Evolutionary conservation across 2,888 invertebrate species (phyloP).

Genomic region (Prosapia bicincta): DNA sequence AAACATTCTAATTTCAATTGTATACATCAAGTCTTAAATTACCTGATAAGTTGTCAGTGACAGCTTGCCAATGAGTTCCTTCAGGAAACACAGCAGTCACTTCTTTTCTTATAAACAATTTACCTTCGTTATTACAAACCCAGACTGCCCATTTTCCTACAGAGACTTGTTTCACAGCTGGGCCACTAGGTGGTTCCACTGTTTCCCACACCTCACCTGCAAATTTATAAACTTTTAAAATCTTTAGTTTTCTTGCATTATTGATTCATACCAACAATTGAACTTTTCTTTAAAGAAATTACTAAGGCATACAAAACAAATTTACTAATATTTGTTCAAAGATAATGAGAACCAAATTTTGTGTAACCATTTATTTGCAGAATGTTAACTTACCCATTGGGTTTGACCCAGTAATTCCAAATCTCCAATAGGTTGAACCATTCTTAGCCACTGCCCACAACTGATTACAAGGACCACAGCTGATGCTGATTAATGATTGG

Average conservation of each 20-base stretch:
- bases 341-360: no score
- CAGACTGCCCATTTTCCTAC: constrained; percentile 71
- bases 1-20: no score
- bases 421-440: constrained; percentile 78
- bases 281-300: no score
- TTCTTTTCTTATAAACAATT: constrained; percentile 73
- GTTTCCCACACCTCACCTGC: constrained; percentile 71
- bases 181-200: constrained; percentile 66
- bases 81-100: constrained; percentile 72
- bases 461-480: constrained; percentile 60
- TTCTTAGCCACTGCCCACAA: constrained; percentile 87
- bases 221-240: no score
- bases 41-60: constrained; percentile 43
- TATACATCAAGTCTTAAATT: no score
- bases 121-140: constrained; percentile 72
- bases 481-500: constrained; percentile 72
- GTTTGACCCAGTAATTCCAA: constrained; percentile 66
- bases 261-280: no score
- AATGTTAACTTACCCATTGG: constrained; percentile 51
- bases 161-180: constrained; percentile 69
- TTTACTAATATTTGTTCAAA: no score
- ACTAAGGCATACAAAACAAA: no score
- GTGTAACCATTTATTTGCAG: no score
- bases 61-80: constrained; percentile 80
- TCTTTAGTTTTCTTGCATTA: no score